These are phyloP conservation scores for Enteromius argenteus DNA, from an alignment of 2,797 vertebrate species.

Conservation along the genomic window DNA sequence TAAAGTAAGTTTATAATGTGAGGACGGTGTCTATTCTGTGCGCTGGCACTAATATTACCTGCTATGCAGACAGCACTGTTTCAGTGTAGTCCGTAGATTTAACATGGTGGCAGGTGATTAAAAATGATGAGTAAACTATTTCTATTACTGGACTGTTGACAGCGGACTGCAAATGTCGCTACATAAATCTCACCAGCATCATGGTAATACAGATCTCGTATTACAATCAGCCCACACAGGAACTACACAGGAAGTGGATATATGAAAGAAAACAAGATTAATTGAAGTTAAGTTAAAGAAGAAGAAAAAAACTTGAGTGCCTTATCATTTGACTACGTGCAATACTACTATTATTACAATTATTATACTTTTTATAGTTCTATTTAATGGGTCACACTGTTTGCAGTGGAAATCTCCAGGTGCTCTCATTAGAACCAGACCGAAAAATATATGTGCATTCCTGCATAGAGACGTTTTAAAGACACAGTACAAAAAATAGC, in stretches of 20 bases:
- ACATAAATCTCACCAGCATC: constrained; percentile 47
- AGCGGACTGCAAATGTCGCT: constrained; percentile 23
- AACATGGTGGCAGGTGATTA: constrained; percentile 53
- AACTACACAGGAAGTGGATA: neutral
- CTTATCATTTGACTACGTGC: neutral
- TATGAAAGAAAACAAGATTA: neutral
- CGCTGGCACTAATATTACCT: constrained; percentile 45
- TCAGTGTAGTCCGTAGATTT: constrained; percentile 40
- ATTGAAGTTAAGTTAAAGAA: neutral
- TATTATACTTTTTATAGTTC: neutral
- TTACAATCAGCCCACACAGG: neutral
- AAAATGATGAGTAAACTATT: constrained; percentile 48
- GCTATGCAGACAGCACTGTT: constrained; percentile 55
- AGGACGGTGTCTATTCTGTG: neutral
- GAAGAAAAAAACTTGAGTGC: neutral
- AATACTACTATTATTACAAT: neutral
- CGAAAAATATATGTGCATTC: neutral
- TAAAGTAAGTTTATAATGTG: neutral
- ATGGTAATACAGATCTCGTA: neutral
- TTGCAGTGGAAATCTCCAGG: neutral
- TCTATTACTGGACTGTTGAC: constrained; percentile 49
- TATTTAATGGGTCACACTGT: neutral
- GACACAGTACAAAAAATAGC: neutral
- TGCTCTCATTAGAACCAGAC: neutral
- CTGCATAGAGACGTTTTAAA: neutral